These are phyloP conservation scores for Syndactyla subalaris DNA, from an alignment of 2,797 vertebrate species.

Conservation along the genomic window DNA sequence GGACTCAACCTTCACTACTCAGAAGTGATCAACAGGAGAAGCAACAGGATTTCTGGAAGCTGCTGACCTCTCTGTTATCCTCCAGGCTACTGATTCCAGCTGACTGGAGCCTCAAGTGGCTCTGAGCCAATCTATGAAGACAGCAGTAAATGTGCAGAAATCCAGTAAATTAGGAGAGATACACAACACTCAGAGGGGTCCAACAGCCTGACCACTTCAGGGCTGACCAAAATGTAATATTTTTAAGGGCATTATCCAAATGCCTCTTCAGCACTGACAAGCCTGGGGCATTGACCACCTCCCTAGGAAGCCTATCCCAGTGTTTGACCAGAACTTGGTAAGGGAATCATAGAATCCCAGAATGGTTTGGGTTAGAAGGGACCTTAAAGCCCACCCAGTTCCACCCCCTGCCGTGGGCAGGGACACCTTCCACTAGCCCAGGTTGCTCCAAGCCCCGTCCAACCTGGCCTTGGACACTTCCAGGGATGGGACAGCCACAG, in stretches of 20 bases:
- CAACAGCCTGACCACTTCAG: neutral
- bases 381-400: neutral
- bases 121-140: neutral
- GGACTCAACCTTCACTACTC: neutral
- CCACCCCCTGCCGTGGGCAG: neutral
- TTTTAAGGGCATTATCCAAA: neutral
- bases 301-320: neutral
- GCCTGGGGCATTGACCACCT: neutral
- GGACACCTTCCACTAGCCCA: neutral
- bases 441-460: fast-evolving
- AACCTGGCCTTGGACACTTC: neutral
- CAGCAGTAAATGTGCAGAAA: neutral
- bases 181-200: neutral
- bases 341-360: neutral
- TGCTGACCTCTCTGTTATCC: neutral
- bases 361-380: neutral
- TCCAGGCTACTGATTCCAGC: neutral
- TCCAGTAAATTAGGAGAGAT: neutral
- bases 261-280: neutral
- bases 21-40: neutral
- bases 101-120: neutral
- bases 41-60: neutral
- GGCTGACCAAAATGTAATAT: neutral
- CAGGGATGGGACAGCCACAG: neutral
- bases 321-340: neutral